Conservation (phyloP, 2,113 vertebrate species). For the Cephalopterus ornatus region DNA sequence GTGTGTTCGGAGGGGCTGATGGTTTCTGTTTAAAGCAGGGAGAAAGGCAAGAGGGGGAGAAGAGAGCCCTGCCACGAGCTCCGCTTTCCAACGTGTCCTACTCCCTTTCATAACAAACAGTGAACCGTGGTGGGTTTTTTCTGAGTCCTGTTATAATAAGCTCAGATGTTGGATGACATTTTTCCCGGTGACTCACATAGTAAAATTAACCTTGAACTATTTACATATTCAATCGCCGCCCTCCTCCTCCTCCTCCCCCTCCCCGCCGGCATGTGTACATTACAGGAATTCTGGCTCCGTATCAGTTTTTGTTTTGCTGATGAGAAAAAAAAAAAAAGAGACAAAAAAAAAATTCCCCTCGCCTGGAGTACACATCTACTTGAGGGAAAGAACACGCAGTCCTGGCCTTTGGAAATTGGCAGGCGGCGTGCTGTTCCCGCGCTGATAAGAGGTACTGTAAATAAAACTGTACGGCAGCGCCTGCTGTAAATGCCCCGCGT, state of each 20-base stretch:
- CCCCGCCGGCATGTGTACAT: constrained; percentile 2
- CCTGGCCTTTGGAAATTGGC: constrained; percentile 90
- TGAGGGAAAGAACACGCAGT: constrained; percentile 88
- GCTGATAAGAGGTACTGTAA: constrained; percentile 99
- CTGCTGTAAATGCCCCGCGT: constrained; percentile 81
- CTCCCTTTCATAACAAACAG: constrained; percentile 31
- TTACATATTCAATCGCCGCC: constrained; percentile 53
- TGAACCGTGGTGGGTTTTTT: not conserved
- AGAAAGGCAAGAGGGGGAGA: not conserved
- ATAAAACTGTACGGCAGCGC: constrained; percentile 93
- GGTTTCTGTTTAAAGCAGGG: not conserved
- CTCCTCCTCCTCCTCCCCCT: constrained; percentile 49
- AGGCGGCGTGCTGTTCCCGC: constrained; percentile 84
- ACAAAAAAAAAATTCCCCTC: constrained; percentile 39
- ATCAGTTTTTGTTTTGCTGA: constrained; percentile 68
- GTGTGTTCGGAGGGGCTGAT: not conserved
- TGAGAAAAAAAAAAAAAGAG: constrained; percentile 11
- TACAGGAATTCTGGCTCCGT: constrained; percentile 34
- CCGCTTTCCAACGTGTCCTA: not conserved
- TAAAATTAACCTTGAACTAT: constrained; percentile 65
- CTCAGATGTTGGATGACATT: constrained; percentile 55
- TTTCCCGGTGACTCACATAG: constrained; percentile 18
- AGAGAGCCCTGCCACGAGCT: not conserved
- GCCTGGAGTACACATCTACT: constrained; percentile 79
- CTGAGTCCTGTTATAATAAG: constrained; percentile 16